Percentiles rank a stretch among this genome's conserved stretches.
These are phyloP conservation scores for Leptinotarsa juncta DNA, from an alignment of 2,888 invertebrate genomes.

Conservation along the genomic window DNA sequence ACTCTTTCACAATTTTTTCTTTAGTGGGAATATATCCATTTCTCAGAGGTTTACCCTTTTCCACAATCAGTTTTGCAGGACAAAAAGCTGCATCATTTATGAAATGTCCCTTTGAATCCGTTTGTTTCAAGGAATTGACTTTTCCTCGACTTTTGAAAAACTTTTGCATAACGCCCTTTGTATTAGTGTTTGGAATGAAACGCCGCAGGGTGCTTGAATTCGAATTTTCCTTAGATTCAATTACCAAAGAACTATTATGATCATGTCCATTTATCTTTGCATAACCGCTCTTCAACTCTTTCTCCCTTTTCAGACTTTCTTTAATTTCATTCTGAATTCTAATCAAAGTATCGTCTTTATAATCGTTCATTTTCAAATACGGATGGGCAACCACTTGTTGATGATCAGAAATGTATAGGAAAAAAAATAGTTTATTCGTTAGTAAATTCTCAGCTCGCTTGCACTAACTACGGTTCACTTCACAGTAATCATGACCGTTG, in stretches of 20 bases:
- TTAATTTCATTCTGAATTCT: constrained; percentile 91
- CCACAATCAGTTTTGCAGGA: constrained; percentile 61
- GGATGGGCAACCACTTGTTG: not conserved
- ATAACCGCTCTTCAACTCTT: constrained; percentile 77
- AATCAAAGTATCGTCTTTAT: constrained; percentile 69
- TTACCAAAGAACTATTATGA: constrained; percentile 2
- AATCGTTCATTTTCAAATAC: constrained; percentile 29
- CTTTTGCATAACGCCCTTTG: constrained; percentile 85
- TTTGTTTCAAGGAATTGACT: constrained; percentile 62
- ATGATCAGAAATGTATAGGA: not conserved
- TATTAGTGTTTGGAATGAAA: constrained; percentile 70
- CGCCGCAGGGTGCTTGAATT: constrained; percentile 68
- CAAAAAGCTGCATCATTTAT: constrained; percentile 51
- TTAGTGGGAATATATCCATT: constrained; percentile 88
- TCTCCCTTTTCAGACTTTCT: constrained; percentile 86
- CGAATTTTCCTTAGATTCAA: constrained; percentile 40
- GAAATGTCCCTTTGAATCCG: constrained; percentile 49
- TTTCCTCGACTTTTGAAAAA: constrained; percentile 86
- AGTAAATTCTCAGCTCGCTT: constrained; percentile 4
- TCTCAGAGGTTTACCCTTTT: constrained; percentile 72
- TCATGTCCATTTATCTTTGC: constrained; percentile 1
- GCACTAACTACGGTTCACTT: constrained; percentile 6
- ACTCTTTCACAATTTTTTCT: constrained; percentile 81
- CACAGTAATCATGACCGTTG: not conserved
- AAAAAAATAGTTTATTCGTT: not conserved